Conservation (phyloP, 1,140 invertebrate species). For the Drosophila bocqueti region DNA sequence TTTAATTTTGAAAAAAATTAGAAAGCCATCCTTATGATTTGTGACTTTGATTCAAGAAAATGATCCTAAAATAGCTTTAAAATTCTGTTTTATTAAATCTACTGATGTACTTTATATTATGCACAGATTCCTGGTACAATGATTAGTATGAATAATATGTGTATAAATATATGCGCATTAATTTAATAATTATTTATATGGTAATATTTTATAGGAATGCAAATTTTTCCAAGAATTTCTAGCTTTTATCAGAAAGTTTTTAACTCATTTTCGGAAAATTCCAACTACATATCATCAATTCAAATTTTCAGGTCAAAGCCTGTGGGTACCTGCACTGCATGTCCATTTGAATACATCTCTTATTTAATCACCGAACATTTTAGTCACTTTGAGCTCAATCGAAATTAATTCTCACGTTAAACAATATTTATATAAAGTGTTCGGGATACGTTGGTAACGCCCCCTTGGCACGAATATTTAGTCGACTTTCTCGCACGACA, state of each 20-base stretch:
- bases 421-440: conserved; percentile 31
- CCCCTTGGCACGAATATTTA: conserved; percentile 40
- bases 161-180: no score
- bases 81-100: background rate
- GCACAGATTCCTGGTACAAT: no score
- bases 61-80: no score
- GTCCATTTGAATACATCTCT: conserved; percentile 4
- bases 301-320: background rate
- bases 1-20: no score
- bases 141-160: no score
- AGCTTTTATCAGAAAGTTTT: background rate
- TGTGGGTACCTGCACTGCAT: background rate
- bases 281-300: background rate
- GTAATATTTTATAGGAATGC: no score
- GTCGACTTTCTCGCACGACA: conserved; percentile 18
- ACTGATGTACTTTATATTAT: no score
- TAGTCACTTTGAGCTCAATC: conserved; percentile 27
- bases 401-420: conserved; percentile 25
- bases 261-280: no score
- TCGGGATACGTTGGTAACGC: conserved; percentile 46
- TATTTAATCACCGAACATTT: conserved; percentile 41
- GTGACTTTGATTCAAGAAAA: no score
- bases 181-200: no score
- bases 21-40: no score
- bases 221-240: background rate